These are phyloP conservation scores for Bettongia penicillata DNA, from an alignment of 2,113 vertebrate species.

Conservation along the genomic window DNA sequence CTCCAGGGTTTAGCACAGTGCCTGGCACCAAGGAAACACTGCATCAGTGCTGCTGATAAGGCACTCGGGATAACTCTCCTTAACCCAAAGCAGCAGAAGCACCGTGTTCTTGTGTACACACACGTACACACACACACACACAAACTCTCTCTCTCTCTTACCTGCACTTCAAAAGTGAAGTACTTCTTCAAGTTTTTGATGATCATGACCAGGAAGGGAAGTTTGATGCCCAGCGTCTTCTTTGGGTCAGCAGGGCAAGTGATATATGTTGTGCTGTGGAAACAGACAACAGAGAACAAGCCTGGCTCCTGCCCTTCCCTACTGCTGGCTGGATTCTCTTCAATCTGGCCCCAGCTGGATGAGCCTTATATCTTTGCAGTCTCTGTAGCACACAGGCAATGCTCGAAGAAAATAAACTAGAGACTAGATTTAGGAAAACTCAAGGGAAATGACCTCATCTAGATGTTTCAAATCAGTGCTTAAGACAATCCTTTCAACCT, in stretches of 20 bases:
- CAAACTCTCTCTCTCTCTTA: neutral
- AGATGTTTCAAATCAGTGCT: neutral
- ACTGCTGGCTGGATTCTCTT: neutral
- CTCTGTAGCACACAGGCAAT: neutral
- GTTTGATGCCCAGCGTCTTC: conserved; percentile 96
- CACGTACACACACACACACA: too few species aligned
- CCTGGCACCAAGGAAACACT: neutral
- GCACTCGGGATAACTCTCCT: neutral
- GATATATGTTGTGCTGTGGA: conserved; percentile 94
- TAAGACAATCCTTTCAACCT: neutral
- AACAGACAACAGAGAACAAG: conserved; percentile 44
- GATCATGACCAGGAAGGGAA: conserved; percentile 98
- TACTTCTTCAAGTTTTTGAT: conserved; percentile 99
- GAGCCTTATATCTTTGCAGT: neutral
- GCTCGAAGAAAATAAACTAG: neutral
- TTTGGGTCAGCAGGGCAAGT: conserved; percentile 98
- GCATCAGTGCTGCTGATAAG: neutral
- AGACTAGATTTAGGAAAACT: neutral
- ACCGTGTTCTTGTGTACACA: too few species aligned
- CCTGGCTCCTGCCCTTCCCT: neutral
- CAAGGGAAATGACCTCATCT: neutral
- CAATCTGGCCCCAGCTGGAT: neutral
- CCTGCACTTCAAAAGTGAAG: conserved; percentile 98
- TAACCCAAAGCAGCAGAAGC: neutral
- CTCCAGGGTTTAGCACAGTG: neutral